Conservation (phyloP, 2,113 vertebrate species). For the Clinocottus analis region DNA sequence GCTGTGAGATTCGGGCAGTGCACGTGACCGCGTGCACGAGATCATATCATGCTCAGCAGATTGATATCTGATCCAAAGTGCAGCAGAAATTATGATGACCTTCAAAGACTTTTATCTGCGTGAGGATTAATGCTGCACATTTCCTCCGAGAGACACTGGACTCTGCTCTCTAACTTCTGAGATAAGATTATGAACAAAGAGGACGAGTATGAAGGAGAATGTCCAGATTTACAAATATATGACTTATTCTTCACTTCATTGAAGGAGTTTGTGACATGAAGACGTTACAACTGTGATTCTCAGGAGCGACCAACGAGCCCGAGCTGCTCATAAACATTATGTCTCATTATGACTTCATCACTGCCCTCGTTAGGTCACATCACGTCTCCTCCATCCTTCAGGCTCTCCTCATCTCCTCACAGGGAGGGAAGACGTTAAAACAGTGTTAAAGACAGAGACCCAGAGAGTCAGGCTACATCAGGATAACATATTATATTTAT, state of each 20-base stretch:
- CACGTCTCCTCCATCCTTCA: not conserved
- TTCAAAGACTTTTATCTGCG: slow-evolving; percentile 62
- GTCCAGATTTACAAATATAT: not conserved
- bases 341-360: slow-evolving; percentile 44
- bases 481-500: too few species aligned
- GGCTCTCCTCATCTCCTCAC: not conserved
- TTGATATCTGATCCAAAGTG: slow-evolving; percentile 63
- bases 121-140: slow-evolving; percentile 62
- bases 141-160: slow-evolving; percentile 63
- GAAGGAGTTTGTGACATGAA: not conserved
- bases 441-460: not conserved
- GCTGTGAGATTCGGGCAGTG: not conserved
- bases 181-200: slow-evolving; percentile 81
- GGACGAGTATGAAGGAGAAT: slow-evolving; percentile 12
- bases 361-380: not conserved
- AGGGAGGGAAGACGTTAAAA: not conserved
- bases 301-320: not conserved
- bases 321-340: not conserved
- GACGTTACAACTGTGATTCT: not conserved
- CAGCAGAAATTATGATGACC: slow-evolving; percentile 62
- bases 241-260: not conserved
- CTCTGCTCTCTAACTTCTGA: slow-evolving; percentile 73
- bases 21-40: slow-evolving; percentile 42
- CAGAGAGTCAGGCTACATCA: not conserved
- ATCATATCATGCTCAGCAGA: slow-evolving; percentile 61